These are phyloP conservation scores for Polyergus mexicanus DNA, from an alignment of 1,140 invertebrate genomes.

Conservation along the genomic window DNA sequence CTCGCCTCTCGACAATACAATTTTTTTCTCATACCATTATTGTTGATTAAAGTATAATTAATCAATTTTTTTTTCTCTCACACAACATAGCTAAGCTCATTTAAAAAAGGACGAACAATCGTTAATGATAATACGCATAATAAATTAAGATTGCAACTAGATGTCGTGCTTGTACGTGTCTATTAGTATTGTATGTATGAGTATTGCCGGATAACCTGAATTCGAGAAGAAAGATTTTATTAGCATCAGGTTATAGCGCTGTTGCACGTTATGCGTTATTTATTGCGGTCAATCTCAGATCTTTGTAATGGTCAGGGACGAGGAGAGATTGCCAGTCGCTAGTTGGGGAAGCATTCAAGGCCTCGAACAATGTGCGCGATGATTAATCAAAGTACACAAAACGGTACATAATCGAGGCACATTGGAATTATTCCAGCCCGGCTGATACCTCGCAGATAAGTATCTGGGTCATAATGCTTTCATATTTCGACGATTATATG, in stretches of 20 bases:
- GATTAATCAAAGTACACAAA: constrained; percentile 55
- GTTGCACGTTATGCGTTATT: constrained; percentile 42
- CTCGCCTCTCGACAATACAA: background rate
- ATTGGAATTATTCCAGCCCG: constrained; percentile 22
- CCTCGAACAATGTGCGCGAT: constrained; percentile 33
- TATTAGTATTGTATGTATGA: background rate
- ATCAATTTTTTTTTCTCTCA: background rate
- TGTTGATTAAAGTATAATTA: background rate
- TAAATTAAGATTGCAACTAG: background rate
- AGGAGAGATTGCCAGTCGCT: constrained; percentile 20
- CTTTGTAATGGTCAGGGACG: constrained; percentile 27
- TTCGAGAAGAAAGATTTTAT: background rate
- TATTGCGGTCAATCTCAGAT: constrained; percentile 20
- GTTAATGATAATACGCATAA: background rate
- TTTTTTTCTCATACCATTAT: background rate
- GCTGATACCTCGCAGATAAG: constrained; percentile 36
- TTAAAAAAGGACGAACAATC: background rate
- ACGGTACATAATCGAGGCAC: constrained; percentile 38
- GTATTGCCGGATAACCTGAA: constrained; percentile 8
- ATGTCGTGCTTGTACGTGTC: background rate
- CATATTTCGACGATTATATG: constrained; percentile 51
- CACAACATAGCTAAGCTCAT: too few species aligned
- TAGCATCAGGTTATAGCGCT: background rate
- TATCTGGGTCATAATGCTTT: constrained; percentile 49
- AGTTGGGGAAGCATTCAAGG: background rate